A percentile compares a stretch with the other conserved stretches of the same genome.
phyloP scores from a whole-genome alignment of 2,888 invertebrate species.

The Ephialtes manifestator region DNA sequence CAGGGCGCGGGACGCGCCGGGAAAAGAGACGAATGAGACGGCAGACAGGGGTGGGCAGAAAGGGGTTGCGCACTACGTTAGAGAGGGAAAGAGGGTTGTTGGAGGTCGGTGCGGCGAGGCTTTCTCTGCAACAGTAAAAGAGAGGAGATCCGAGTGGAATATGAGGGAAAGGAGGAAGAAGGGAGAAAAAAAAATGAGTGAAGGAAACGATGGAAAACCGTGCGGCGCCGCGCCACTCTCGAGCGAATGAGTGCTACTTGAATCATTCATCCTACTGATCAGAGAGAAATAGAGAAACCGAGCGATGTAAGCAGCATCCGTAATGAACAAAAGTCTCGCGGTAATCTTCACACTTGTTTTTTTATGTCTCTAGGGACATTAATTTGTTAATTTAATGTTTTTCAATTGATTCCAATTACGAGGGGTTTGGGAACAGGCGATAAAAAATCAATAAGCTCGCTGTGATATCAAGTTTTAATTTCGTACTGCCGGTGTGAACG shows the following conservation, averaged over 20 bases:
- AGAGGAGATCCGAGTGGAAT: slow-evolving; percentile 29
- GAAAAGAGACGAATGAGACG: slow-evolving; percentile 59
- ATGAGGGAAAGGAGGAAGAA: slow-evolving; percentile 17
- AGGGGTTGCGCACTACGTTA: slow-evolving; percentile 44
- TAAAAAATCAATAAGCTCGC: slow-evolving; percentile 38
- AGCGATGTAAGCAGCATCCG: not conserved
- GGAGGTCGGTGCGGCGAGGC: not conserved
- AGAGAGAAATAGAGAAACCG: slow-evolving; percentile 4
- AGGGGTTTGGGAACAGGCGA: slow-evolving; percentile 6
- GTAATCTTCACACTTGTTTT: not conserved
- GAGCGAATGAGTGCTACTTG: slow-evolving; percentile 71
- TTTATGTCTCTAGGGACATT: not conserved
- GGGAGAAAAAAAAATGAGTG: slow-evolving; percentile 12
- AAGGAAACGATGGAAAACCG: slow-evolving; percentile 30
- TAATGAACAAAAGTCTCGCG: not conserved
- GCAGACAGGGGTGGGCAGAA: slow-evolving; percentile 39
- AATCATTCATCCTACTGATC: slow-evolving; percentile 77
- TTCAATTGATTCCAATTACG: no score
- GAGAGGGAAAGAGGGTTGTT: slow-evolving; percentile 29
- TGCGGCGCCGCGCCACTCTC: slow-evolving; percentile 69
- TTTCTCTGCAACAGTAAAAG: slow-evolving; percentile 22
- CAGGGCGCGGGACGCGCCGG: slow-evolving; percentile 29
- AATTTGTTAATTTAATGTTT: no score
- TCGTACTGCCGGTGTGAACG: slow-evolving; percentile 29
- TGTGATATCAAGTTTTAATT: slow-evolving; percentile 20